Evolutionary conservation across 2,888 invertebrate species (phyloP).

Genomic region (Agrochola lota): DNA sequence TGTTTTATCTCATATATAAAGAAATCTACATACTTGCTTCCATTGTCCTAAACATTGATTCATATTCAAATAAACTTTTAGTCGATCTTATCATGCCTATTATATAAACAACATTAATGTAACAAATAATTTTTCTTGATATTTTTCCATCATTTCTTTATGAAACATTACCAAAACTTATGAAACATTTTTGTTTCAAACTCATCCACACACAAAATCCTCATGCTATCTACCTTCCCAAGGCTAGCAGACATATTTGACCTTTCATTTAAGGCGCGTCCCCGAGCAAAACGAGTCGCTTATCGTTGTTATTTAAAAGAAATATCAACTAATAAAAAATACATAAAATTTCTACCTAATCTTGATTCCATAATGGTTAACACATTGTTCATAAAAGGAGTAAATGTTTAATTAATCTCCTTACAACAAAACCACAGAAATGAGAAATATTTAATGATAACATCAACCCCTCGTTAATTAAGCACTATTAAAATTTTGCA

Average conservation of each 20-base stretch:
- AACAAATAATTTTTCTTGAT: not conserved
- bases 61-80: not conserved
- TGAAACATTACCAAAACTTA: too few species aligned
- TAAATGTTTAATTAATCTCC: too few species aligned
- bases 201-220: accelerated
- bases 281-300: too few species aligned
- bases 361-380: too few species aligned
- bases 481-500: too few species aligned
- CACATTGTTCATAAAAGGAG: too few species aligned
- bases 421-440: too few species aligned
- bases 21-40: not conserved
- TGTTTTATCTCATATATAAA: not conserved
- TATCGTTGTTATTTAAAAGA: too few species aligned
- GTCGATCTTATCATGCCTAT: not conserved
- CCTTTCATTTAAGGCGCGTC: not conserved
- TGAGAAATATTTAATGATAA: too few species aligned
- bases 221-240: not conserved
- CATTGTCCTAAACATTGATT: not conserved
- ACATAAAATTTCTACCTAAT: too few species aligned
- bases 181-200: not conserved
- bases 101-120: not conserved
- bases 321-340: too few species aligned
- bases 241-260: not conserved
- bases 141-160: not conserved
- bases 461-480: too few species aligned